phyloP scores from a whole-genome alignment of 2,888 invertebrate species.

The Lasioglossum zephyrum region DNA sequence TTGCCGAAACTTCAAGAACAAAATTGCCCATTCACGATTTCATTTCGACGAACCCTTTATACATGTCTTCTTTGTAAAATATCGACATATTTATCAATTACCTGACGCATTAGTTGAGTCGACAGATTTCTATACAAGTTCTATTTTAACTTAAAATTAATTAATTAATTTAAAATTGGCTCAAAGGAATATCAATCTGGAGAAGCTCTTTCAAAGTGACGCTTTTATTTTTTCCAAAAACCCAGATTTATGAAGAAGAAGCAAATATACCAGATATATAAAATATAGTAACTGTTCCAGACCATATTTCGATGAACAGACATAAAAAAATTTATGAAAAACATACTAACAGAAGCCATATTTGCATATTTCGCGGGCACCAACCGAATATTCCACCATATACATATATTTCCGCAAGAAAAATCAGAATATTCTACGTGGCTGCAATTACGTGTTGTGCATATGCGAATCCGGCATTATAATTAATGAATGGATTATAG shows the following conservation, averaged over 20 bases:
- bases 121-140: too few species aligned
- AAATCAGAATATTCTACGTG: background rate
- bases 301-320: background rate
- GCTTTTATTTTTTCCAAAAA: background rate
- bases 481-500: constrained; percentile 8
- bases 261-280: background rate
- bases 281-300: background rate
- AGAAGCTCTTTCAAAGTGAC: too few species aligned
- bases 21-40: background rate
- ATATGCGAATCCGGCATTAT: background rate
- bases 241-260: background rate
- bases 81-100: background rate
- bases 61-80: background rate
- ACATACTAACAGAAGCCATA: background rate
- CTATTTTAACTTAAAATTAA: too few species aligned
- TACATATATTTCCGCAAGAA: background rate
- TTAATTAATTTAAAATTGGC: too few species aligned
- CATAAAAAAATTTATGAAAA: background rate
- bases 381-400: background rate
- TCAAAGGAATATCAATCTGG: background rate
- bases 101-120: too few species aligned
- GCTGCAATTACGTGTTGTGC: background rate
- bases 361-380: background rate
- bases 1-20: background rate
- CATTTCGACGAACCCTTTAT: background rate